Evolutionary conservation across 2,888 invertebrate species (phyloP).

Genomic region (Hybos culiciformis): DNA sequence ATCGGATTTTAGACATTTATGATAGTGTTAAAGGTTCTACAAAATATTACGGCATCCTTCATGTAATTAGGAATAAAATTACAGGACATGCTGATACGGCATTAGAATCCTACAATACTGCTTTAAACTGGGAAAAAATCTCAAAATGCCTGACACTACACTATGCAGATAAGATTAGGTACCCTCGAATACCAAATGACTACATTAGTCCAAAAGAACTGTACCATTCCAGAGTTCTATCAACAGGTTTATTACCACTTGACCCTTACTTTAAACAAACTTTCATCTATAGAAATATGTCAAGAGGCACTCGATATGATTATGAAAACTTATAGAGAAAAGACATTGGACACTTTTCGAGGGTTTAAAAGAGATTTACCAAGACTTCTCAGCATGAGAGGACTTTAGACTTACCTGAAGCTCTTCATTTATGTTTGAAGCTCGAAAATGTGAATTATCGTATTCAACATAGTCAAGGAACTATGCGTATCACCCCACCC

Average conservation of each 20-base stretch:
- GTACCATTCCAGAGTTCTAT: conserved; percentile 14
- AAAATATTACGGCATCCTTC: conserved; percentile 7
- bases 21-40: not conserved
- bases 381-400: conserved; percentile 13
- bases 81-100: too few species aligned
- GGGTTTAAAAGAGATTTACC: conserved; percentile 12
- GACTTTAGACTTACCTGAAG: conserved; percentile 15
- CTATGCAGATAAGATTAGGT: too few species aligned
- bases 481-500: too few species aligned
- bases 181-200: conserved; percentile 16
- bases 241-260: conserved; percentile 15
- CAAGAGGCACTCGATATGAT: conserved; percentile 5
- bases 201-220: conserved; percentile 9
- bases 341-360: conserved; percentile 10
- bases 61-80: conserved; percentile 10
- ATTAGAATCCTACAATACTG: too few species aligned
- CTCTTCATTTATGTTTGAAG: conserved; percentile 12
- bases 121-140: too few species aligned
- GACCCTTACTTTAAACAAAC: conserved; percentile 11
- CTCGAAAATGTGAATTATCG: conserved; percentile 8
- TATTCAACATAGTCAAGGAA: not conserved
- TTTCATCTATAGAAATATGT: conserved; percentile 7
- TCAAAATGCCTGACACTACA: too few species aligned
- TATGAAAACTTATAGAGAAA: conserved; percentile 6
- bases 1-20: not conserved